Evolutionary conservation across 2,888 invertebrate genomes (phyloP), one percentile per base, ranked within the genome.

Genomic region (Timema cristinae): DNA sequence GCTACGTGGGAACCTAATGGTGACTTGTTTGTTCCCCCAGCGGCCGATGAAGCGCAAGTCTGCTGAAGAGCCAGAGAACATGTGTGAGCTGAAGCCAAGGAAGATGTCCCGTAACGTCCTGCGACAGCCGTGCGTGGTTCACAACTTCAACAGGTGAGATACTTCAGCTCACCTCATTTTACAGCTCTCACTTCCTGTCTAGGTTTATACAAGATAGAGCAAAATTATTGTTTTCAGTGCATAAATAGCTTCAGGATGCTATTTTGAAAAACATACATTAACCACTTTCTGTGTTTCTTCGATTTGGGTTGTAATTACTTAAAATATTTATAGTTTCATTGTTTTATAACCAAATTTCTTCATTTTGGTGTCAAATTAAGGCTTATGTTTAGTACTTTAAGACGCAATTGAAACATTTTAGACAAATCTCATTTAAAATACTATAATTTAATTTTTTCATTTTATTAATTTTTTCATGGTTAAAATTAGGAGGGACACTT

Each of bases 41-140:
- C 61, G 56, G 63, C 67, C 66, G 7, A 66, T n/a, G 2, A 74
- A 75, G 52, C 70, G 75, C 16, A 67, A 69, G 67, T 61, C 69
- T 13, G 66, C 63, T 48, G 76, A 76, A 66, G 76, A 76, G 67
- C 76, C 76, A 49, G 76, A 76, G 73, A 76, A 76, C 67, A 70
- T 73, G 13, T 69, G 47, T 0, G 73, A 73, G 13, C 48, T 71
- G n/a, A 73, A 73, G 32, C 71, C 71, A 6, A 71, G 66, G 56
- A 74, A 72, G 47, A 50, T 73, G 6, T 50, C 67, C n/a, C 69
- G 73, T 5, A 71, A n/a, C 63, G 52, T 56, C 48, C 13, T n/a
- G 0, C 68, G 72, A 10, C 73, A 74, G 68, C 76, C 75, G 6
- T 76, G 76, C 74, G 72, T 72, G 5, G 74, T 72, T 11, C 74